These are phyloP conservation scores for Rousettus leschenaultii DNA, from an alignment of 2,113 vertebrate species.

Conservation along the genomic window DNA sequence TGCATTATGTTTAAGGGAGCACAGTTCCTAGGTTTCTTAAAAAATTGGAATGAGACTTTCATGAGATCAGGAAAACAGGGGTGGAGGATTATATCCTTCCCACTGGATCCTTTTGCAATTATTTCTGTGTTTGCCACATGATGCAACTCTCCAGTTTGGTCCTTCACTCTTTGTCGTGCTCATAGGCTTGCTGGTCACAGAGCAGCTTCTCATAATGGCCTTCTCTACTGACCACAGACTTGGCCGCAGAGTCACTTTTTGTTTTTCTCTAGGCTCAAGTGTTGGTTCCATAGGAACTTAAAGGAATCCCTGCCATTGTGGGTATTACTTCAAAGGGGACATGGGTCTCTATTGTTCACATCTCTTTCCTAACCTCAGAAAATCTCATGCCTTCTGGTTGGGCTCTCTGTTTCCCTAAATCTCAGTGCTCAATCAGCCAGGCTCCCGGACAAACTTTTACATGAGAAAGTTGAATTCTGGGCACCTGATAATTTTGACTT, in stretches of 20 bases:
- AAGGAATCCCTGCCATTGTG: background rate
- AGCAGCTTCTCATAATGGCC: background rate
- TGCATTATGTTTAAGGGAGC: background rate
- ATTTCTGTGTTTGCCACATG: background rate
- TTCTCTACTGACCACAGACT: background rate
- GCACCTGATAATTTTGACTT: background rate
- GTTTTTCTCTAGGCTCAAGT: background rate
- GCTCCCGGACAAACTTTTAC: background rate
- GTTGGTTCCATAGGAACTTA: background rate
- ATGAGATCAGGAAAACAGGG: background rate
- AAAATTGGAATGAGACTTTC: background rate
- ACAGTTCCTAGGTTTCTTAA: conserved; percentile 2
- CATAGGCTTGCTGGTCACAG: background rate
- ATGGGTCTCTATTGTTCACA: background rate
- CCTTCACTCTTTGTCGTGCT: background rate
- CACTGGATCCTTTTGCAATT: background rate
- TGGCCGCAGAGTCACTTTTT: background rate
- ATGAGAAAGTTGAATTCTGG: background rate
- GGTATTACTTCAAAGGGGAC: background rate
- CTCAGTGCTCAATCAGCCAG: background rate
- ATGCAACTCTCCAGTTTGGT: background rate
- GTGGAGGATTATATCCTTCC: background rate
- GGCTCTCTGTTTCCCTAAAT: background rate
- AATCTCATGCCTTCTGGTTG: background rate
- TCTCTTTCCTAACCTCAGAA: background rate